phyloP scores from a whole-genome alignment of 2,113 vertebrate species.

The Perca schrenkii region DNA sequence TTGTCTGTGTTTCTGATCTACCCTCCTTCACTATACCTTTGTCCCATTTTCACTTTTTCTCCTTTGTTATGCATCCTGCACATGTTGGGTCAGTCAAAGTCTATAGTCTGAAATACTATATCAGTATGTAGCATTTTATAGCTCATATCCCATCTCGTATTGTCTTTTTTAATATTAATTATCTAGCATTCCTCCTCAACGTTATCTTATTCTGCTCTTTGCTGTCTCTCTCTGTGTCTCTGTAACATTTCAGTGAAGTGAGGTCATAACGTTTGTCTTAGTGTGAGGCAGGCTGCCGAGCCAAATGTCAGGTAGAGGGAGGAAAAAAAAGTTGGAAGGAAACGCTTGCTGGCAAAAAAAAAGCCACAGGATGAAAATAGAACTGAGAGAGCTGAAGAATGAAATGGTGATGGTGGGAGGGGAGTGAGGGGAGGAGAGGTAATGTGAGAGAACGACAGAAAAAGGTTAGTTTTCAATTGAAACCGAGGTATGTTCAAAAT shows the following conservation, averaged over 20 bases:
- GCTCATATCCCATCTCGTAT: not conserved
- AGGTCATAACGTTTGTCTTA: slow-evolving; percentile 78
- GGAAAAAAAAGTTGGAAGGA: slow-evolving; percentile 41
- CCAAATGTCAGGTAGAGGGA: slow-evolving; percentile 69
- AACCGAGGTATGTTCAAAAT: slow-evolving; percentile 8
- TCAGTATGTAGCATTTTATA: slow-evolving; percentile 11
- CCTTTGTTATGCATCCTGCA: not conserved
- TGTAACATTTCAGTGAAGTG: slow-evolving; percentile 78
- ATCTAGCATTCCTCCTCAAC: slow-evolving; percentile 17
- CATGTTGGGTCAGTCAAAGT: slow-evolving; percentile 16
- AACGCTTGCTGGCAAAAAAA: slow-evolving; percentile 35
- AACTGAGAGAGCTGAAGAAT: slow-evolving; percentile 59
- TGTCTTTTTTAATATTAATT: slow-evolving; percentile 15
- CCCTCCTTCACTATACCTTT: not conserved
- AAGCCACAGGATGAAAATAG: slow-evolving; percentile 64
- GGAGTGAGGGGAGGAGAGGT: slow-evolving; percentile 7
- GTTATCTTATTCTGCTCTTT: slow-evolving; percentile 47
- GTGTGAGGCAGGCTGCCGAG: slow-evolving; percentile 65
- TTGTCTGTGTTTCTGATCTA: not conserved
- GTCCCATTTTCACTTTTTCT: not conserved
- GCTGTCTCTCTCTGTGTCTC: slow-evolving; percentile 38
- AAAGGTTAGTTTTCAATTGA: slow-evolving; percentile 24
- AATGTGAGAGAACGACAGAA: not conserved
- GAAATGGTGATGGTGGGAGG: slow-evolving; percentile 23
- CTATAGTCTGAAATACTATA: slow-evolving; percentile 4